Conservation (phyloP, 2,888 invertebrate species). For the Rhagophthalmus giganteus region DNA sequence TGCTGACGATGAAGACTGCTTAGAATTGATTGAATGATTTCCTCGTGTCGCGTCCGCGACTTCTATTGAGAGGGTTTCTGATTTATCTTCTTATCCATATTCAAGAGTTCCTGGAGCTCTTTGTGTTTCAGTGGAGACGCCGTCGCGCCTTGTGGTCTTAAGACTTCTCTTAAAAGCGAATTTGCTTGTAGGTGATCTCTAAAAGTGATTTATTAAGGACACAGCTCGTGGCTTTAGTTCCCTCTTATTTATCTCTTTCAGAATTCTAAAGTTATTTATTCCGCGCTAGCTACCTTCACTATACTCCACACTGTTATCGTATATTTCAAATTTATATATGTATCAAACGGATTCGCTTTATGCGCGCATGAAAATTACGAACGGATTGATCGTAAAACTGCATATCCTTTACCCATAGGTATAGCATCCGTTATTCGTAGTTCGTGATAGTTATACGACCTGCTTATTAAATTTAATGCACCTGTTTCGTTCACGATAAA, state of each 20-base stretch:
- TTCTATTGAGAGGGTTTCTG: constrained; percentile 38
- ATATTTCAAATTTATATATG: constrained; percentile 35
- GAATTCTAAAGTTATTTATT: constrained; percentile 41
- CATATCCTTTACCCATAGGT: neutral
- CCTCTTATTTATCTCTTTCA: constrained; percentile 32
- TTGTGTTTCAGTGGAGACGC: constrained; percentile 37
- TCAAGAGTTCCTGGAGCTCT: constrained; percentile 38
- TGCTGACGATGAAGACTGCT: constrained; percentile 30
- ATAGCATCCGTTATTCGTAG: too few species aligned
- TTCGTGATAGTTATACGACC: too few species aligned
- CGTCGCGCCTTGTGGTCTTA: constrained; percentile 36
- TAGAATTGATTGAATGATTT: constrained; percentile 41
- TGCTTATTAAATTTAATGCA: neutral
- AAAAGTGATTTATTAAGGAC: constrained; percentile 47
- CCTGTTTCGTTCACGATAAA: neutral
- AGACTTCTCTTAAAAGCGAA: constrained; percentile 44
- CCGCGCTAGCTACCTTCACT: constrained; percentile 27
- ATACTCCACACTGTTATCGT: constrained; percentile 26
- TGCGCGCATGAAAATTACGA: constrained; percentile 35
- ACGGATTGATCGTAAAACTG: constrained; percentile 33
- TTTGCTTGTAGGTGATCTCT: constrained; percentile 47
- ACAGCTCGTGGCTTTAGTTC: constrained; percentile 35
- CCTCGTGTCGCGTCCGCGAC: constrained; percentile 31
- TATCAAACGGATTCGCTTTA: constrained; percentile 37
- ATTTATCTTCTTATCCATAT: constrained; percentile 45